phyloP scores from a whole-genome alignment of 2,113 vertebrate species.

The Otolemur garnettii region DNA sequence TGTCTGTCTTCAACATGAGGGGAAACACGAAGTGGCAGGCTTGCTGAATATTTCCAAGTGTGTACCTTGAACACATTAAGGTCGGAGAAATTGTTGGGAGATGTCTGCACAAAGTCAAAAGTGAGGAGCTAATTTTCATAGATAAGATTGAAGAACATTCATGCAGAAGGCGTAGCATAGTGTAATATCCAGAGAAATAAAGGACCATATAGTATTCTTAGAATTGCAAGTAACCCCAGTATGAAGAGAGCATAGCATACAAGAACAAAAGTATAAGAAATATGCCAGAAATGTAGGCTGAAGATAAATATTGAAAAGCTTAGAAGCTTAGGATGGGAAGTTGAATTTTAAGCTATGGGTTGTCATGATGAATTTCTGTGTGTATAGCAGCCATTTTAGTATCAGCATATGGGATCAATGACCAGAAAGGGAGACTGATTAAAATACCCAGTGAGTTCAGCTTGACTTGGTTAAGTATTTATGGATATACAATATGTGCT shows the following conservation, averaged over 20 bases:
- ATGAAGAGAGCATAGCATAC: not conserved
- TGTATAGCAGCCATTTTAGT: not conserved
- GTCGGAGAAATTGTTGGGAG: not conserved
- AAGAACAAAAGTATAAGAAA: not conserved
- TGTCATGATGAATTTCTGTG: slow-evolving; percentile 10
- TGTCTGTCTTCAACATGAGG: not conserved
- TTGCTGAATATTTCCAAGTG: not conserved
- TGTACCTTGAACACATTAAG: not conserved
- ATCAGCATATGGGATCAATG: not conserved
- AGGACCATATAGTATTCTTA: not conserved
- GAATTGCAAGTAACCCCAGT: not conserved
- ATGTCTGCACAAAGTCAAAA: not conserved
- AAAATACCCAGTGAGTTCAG: not conserved
- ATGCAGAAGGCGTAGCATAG: not conserved
- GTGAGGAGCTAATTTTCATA: not conserved
- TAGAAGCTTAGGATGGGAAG: not conserved
- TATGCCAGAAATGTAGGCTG: not conserved
- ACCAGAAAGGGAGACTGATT: not conserved
- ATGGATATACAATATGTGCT: not conserved
- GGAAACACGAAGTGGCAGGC: not conserved
- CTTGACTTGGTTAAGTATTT: not conserved
- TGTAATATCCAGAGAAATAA: not conserved
- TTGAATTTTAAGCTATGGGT: not conserved
- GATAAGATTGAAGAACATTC: not conserved
- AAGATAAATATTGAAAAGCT: not conserved